Conservation (phyloP, 2,113 vertebrate genomes). For the Poeciliopsis retropinna region DNA sequence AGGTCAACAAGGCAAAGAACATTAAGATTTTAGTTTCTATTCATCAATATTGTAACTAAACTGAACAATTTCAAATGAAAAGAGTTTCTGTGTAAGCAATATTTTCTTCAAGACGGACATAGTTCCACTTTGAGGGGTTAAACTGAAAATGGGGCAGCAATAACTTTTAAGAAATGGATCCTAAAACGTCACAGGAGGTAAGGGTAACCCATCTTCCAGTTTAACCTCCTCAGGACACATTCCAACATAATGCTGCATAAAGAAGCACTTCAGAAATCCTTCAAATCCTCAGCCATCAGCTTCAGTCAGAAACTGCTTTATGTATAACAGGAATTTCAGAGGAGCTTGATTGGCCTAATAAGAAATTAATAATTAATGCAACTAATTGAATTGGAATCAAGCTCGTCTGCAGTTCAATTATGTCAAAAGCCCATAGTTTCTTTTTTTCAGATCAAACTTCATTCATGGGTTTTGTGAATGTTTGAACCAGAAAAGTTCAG, state of each 20-base stretch:
- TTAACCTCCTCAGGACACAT: slow-evolving; percentile 19
- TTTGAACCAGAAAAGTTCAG: neutral
- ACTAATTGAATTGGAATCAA: slow-evolving; percentile 13
- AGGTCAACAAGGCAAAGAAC: neutral
- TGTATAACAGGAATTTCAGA: slow-evolving; percentile 2
- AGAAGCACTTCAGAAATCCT: slow-evolving; percentile 18
- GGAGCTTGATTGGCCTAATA: slow-evolving; percentile 5
- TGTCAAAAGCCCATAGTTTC: neutral
- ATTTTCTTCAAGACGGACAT: slow-evolving; percentile 8
- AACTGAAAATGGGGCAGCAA: slow-evolving; percentile 27
- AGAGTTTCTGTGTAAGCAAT: neutral
- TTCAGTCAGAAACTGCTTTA: neutral
- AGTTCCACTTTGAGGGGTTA: neutral
- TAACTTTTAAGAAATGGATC: neutral
- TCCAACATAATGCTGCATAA: neutral
- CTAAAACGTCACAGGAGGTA: neutral
- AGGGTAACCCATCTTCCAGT: slow-evolving; percentile 17
- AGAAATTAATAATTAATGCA: neutral
- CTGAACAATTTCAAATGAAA: neutral
- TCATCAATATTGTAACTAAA: neutral
- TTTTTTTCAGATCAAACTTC: neutral
- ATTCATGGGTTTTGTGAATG: neutral
- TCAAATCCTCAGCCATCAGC: slow-evolving; percentile 32
- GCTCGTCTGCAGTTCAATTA: slow-evolving; percentile 24
- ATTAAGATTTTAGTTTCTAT: neutral